phyloP scores from a whole-genome alignment of 1,140 invertebrate species.

The Cyrtorhinus lividipennis region DNA sequence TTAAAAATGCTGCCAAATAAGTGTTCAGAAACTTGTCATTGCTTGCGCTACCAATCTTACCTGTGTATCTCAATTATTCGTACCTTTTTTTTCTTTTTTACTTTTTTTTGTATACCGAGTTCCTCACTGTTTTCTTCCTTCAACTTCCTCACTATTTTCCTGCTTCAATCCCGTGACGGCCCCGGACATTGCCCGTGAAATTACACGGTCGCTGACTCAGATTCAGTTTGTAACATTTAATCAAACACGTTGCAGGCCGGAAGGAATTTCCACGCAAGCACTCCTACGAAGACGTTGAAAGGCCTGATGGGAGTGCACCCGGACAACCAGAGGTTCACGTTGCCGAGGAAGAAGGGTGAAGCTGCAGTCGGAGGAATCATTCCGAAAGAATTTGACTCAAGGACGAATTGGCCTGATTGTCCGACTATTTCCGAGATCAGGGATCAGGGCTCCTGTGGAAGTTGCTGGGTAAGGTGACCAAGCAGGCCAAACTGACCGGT shows the following conservation, averaged over 20 bases:
- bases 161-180: no score
- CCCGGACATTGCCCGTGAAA: no score
- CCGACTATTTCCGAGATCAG: conserved; percentile 63
- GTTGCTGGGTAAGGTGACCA: conserved; percentile 50
- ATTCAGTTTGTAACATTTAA: not conserved
- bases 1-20: no score
- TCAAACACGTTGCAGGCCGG: conserved; percentile 38
- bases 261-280: conserved; percentile 46
- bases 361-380: conserved; percentile 27
- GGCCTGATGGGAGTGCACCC: conserved; percentile 53
- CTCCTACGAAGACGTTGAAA: conserved; percentile 41
- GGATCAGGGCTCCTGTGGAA: conserved; percentile 60
- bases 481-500: no score
- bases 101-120: no score
- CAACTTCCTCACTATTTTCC: no score
- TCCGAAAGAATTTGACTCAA: conserved; percentile 64
- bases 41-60: no score
- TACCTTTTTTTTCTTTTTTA: no score
- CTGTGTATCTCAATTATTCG: no score
- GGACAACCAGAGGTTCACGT: conserved; percentile 34
- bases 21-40: no score
- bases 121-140: no score
- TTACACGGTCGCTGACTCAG: no score
- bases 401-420: conserved; percentile 69
- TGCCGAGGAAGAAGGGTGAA: conserved; percentile 26